phyloP scores from a whole-genome alignment of 2,888 invertebrate genomes.

The Tetramorium bicarinatum region DNA sequence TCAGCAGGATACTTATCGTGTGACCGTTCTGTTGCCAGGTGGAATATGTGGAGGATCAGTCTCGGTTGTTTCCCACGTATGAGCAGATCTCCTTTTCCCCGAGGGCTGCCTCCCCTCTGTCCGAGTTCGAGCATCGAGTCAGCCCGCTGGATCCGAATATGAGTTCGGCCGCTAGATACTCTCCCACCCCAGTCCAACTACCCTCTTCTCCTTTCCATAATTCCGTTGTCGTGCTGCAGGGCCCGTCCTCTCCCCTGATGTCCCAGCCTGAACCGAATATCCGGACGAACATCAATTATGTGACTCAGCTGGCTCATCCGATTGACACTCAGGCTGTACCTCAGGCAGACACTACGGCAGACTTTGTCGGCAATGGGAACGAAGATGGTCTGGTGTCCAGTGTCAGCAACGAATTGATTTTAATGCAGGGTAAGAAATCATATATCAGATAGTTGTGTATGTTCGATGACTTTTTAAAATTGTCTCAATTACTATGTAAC shows the following conservation, averaged over 20 bases:
- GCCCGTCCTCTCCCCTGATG: constrained; percentile 83
- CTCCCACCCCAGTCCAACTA: constrained; percentile 86
- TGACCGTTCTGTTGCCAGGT: constrained; percentile 75
- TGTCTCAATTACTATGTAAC: not conserved
- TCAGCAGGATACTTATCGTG: not conserved
- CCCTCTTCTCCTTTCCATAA: constrained; percentile 84
- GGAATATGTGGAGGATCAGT: constrained; percentile 84
- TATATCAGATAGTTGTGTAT: not conserved
- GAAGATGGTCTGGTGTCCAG: constrained; percentile 81
- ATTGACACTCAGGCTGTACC: constrained; percentile 75
- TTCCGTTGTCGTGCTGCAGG: constrained; percentile 83
- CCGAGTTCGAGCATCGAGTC: constrained; percentile 84
- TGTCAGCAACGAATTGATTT: constrained; percentile 83
- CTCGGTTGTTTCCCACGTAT: constrained; percentile 83
- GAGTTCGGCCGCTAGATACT: constrained; percentile 89
- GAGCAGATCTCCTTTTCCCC: constrained; percentile 84
- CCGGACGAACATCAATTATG: constrained; percentile 80
- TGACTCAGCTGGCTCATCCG: constrained; percentile 77
- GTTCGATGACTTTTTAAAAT: not conserved
- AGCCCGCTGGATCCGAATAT: constrained; percentile 87
- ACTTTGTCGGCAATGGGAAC: constrained; percentile 80
- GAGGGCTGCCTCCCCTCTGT: constrained; percentile 83
- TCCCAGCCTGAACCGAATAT: constrained; percentile 78
- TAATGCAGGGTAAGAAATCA: constrained; percentile 82
- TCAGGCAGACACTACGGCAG: constrained; percentile 77